Base-by-base conservation (phyloP, 2,888 invertebrate species). In the Acanthosepion esculentum region DNA sequence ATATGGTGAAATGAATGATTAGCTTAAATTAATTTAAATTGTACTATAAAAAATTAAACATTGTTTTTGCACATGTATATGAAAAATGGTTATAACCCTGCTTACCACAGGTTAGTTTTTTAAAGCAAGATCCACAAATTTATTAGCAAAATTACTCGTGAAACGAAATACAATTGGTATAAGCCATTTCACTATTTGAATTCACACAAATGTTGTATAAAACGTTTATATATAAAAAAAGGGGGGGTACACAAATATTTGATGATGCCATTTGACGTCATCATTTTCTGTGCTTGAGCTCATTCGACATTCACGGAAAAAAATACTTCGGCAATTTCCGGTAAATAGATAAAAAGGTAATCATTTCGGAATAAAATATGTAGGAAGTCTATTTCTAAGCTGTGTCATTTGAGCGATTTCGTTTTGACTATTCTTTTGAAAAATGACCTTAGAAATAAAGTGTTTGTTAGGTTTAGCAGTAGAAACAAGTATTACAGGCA, bases 301-400 rank as follows among this genome's bases (percentile, higher is more conserved):
- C 93, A 50, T 93, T 53, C 93, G 93, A 93, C 50, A n/a, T 93
- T 93, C n/a, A 50, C 33, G 53, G 53, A 93, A 92, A 92, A 92
- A 48, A 92, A 93, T 50, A 48, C 29, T 93, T 93, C 93, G 93
- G 93, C 53, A 53, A 93, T 93, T 93, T 93, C 93, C 93, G 93
- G 53, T 53, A 93, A 50, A 53, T n/a, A n/a, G n/a, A n/a, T n/a
- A n/a, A 91, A 20, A 93, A 93, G 48, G 78, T 78, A 78, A 78
- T 20, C 78, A 78, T 78, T 78, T 78, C n/a, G n/a, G n/a, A 78
- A 78, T 78, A 78, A n/a, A n/a, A 78, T 78, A n/a, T n/a, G n/a
- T 78, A 78, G 15, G 78, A 33, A 78, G n/a, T 78, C n/a, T 78
- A 78, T 33, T 78, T 78, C 18, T n/a, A 78, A 78, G 5, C n/a